phyloP scores from a whole-genome alignment of 2,797 vertebrate genomes.

The Chromis chromis region DNA sequence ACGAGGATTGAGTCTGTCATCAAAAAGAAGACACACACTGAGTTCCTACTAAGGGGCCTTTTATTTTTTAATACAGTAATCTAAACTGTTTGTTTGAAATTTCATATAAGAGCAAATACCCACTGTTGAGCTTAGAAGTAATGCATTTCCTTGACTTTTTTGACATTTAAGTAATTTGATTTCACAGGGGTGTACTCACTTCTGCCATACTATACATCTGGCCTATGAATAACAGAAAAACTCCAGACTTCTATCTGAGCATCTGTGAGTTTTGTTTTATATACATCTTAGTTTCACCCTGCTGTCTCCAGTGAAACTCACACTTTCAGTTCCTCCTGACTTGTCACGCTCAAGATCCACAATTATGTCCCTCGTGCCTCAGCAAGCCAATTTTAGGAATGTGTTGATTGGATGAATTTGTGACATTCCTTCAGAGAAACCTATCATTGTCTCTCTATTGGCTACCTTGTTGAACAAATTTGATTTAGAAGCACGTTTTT shows the following conservation, averaged over 20 bases:
- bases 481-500: conserved; percentile 22
- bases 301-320: too few relatives aligned
- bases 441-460: conserved; percentile 23
- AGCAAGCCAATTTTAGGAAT: conserved; percentile 10
- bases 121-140: too few relatives aligned
- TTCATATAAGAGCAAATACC: too few relatives aligned
- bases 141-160: too few relatives aligned
- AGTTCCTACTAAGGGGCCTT: too few relatives aligned
- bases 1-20: too few relatives aligned
- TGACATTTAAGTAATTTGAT: too few relatives aligned
- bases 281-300: neutral
- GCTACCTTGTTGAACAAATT: conserved; percentile 32
- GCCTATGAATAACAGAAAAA: neutral
- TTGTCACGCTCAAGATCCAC: too few relatives aligned
- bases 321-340: conserved; percentile 18
- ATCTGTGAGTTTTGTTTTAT: neutral
- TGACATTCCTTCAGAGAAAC: conserved; percentile 1
- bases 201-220: neutral
- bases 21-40: too few relatives aligned
- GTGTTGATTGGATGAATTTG: neutral
- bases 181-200: too few relatives aligned
- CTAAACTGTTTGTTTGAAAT: too few relatives aligned
- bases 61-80: too few relatives aligned
- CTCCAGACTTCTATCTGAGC: neutral
- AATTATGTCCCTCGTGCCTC: neutral